A percentile compares a stretch with the other conserved stretches of the same genome.
Evolutionary conservation across 2,888 invertebrate genomes (phyloP).

Genomic region (Tridacna gigas): DNA sequence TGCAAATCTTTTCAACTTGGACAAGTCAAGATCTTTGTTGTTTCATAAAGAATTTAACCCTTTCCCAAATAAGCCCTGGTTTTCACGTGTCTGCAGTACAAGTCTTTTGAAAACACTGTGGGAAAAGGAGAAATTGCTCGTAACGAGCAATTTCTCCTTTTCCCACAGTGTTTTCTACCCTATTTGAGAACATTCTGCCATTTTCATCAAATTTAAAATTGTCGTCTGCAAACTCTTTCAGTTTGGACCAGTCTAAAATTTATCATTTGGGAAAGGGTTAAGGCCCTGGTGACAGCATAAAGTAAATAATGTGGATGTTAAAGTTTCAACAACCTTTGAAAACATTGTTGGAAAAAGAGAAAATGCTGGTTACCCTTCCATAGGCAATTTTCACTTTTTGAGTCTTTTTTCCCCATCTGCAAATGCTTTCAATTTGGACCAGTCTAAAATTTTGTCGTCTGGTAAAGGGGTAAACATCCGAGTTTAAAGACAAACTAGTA

Average conservation of each 20-base stretch:
- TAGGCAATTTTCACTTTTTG: background rate
- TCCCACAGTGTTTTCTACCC: no score
- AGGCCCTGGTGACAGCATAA: background rate
- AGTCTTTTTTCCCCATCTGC: background rate
- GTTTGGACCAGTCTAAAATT: background rate
- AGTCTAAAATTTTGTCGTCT: background rate
- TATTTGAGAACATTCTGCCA: background rate
- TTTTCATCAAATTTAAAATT: background rate
- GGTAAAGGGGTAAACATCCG: background rate
- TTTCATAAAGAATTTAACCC: no score
- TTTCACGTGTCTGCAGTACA: no score
- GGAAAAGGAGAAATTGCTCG: background rate
- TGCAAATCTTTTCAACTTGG: no score
- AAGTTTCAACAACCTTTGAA: background rate
- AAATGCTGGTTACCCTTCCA: background rate
- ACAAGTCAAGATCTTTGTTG: no score
- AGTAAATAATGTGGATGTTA: background rate
- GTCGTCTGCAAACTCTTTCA: background rate
- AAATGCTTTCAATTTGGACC: background rate
- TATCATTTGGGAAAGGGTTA: slow-evolving; percentile 1
- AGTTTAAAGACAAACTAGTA: background rate
- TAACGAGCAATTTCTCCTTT: no score
- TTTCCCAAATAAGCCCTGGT: no score
- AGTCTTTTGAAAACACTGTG: background rate
- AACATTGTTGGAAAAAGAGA: background rate